Conservation (phyloP, 2,888 invertebrate genomes). For the Pasiphila rectangulata region DNA sequence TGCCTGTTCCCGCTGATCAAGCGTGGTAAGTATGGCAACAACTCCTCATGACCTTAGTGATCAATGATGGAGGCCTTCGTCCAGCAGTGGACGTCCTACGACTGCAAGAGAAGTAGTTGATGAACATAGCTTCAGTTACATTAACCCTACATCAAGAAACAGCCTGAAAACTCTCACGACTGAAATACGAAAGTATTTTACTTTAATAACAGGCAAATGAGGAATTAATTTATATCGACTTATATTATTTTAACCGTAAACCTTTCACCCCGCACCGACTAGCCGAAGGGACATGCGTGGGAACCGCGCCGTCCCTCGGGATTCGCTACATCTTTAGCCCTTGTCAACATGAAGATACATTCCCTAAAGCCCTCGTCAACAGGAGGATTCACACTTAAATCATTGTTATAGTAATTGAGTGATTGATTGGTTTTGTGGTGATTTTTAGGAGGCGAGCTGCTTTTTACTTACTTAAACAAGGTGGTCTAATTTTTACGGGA, state of each 20-base stretch:
- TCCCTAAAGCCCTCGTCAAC: not conserved
- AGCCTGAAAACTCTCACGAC: not conserved
- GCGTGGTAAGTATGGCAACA: no score
- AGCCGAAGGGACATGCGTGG: conserved; percentile 37
- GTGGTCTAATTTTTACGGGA: no score
- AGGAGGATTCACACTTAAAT: conserved; percentile 46
- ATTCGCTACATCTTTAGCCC: conserved; percentile 37
- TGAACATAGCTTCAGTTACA: no score
- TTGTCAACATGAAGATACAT: no score
- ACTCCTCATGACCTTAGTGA: no score
- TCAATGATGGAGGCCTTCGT: no score
- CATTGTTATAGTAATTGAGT: conserved; percentile 37
- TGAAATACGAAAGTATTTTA: not conserved
- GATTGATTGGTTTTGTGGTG: conserved; percentile 13
- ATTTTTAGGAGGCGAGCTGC: no score
- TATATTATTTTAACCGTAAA: conserved; percentile 32
- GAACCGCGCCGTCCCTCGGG: conserved; percentile 49
- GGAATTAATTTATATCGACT: conserved; percentile 4
- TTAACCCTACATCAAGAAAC: no score
- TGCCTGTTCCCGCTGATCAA: no score
- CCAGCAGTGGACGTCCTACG: no score
- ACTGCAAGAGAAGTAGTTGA: no score
- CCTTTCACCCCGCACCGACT: conserved; percentile 25
- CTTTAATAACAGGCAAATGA: not conserved
- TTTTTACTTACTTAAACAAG: no score